Evolutionary conservation across 2,113 vertebrate species (phyloP).

Genomic region (Fulica atra): DNA sequence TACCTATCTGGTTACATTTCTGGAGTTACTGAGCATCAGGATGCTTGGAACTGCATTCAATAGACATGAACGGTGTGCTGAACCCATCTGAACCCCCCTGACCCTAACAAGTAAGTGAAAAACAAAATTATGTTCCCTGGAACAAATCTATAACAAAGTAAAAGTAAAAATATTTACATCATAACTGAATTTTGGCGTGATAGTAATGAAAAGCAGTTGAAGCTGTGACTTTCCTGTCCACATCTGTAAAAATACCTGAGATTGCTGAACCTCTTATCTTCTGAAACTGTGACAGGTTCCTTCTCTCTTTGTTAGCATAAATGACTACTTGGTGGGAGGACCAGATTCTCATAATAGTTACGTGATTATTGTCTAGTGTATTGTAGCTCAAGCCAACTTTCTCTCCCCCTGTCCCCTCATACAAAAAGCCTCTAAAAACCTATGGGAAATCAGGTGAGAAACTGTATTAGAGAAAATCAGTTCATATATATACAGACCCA

Average conservation of each 20-base stretch:
- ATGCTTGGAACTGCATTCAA: neutral
- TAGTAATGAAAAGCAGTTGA: neutral
- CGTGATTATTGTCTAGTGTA: neutral
- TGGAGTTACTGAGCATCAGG: neutral
- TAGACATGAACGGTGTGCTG: neutral
- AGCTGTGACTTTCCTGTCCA: neutral
- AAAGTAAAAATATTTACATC: neutral
- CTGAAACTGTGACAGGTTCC: neutral
- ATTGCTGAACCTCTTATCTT: neutral
- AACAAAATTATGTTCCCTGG: neutral
- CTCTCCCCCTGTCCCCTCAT: neutral
- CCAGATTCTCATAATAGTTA: neutral
- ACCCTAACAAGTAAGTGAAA: neutral
- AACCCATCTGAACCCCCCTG: neutral
- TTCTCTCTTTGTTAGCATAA: neutral
- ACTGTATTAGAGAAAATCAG: constrained; percentile 59
- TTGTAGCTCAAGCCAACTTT: constrained; percentile 7
- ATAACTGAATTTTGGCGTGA: neutral
- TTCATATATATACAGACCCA: constrained; percentile 59
- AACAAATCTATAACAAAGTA: neutral
- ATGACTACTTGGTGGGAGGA: neutral
- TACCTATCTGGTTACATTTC: neutral
- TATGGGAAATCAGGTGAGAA: constrained; percentile 55
- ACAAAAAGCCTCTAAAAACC: constrained; percentile 45
- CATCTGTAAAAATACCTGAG: neutral